Evolutionary conservation across 2,113 vertebrate genomes (phyloP), one percentile per base, ranked within the genome.

Genomic region (Blennius ocellaris): DNA sequence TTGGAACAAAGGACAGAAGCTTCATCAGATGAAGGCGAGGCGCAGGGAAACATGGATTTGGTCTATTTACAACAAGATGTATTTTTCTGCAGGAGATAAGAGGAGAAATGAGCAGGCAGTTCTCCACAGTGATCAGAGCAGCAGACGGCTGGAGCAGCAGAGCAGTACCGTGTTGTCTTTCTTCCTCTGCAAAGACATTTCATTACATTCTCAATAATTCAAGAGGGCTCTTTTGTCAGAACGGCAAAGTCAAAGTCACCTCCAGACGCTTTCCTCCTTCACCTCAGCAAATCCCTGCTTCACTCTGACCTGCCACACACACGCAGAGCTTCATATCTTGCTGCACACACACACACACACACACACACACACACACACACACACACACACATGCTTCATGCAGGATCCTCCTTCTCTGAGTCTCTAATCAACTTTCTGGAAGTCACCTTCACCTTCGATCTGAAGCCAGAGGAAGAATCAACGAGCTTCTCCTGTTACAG

Each of bases 131-230:
- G 85, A 89, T 86, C 78, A 79, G 47, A 70, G 51, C 54, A 16
- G 1, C 11, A 6, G 51, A 44, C 53, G 59, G 16, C 68, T 30
- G 21, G 21, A 30, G 21, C 2, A 30, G 21, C 36, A 16, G 58
- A 53, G 43, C 65, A 43, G 58, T 17, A 6, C 79, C 68, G 76
- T 81, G 83, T 87, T 87, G 90, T 91, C 83, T 83, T 81, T 88
- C 68, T 83, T 50, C 57, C 59, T 69, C 81, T 79, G 79, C 90
- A 93, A 94, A 87, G 90, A 85, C 91, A 79, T 91, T 91, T 90
- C 72, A 90, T 90, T 92, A 87, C 83, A 76, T 82, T 80, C 83
- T 90, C 80, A 87, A 85, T 92, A 82, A 92, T 92, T 92, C 88
- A 91, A 76, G 81, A 49, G 53, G 60, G 76, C 50, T 84, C 84